Base-by-base conservation (phyloP, 2,113 vertebrate genomes). In the Albula goreensis region DNA sequence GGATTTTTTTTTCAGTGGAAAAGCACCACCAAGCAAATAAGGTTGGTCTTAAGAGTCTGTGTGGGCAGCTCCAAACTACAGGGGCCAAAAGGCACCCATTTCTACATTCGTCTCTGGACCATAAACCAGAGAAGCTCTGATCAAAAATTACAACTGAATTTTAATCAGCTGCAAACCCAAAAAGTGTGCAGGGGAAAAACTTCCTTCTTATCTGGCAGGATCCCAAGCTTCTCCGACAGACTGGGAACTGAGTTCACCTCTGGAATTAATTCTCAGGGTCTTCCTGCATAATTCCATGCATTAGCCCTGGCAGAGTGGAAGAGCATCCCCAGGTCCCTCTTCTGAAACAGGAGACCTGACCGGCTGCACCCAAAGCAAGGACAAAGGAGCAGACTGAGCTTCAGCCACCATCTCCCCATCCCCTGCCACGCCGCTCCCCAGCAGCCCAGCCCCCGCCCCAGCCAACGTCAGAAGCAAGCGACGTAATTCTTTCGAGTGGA, bases 401-500 rank as follows among this genome's bases (percentile, higher is more conserved):
- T 70, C 19, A 10, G 31, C 22, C 19, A n/a, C n/a, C 70, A 0
- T 22, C 70, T n/a, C 70, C n/a, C 70, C 70, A 19, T 6, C 0
- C 63, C 22, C 63, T 4, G 12, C 12, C 1, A 12, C 57, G 17
- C 57, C 57, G 57, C 57, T 11, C 11, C 3, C 57, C 3, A 11
- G 11, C 8, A 60, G 12, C 8, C 57, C 3, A 60, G 12, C 12
- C 57, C 57, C 1, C 57, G 11, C 57, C 57, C 53, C 12, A 12
- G 31, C 31, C 31, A 56, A 12, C 49, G 25, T 52, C 51, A 22
- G 80, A n/a, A 52, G 53, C 80, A 81, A 53, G 50, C 51, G 15
- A 82, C 66, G n/a, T n/a, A 86, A 86, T 81, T 50, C 49, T 74
- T 22, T 22, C 49, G 79, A 74, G 80, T 15, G 12, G 57, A 74